A percentile compares a stretch with the other conserved stretches of the same genome.
Evolutionary conservation across 2,797 vertebrate species (phyloP).

Genomic region (Semaprochilodus insignis): DNA sequence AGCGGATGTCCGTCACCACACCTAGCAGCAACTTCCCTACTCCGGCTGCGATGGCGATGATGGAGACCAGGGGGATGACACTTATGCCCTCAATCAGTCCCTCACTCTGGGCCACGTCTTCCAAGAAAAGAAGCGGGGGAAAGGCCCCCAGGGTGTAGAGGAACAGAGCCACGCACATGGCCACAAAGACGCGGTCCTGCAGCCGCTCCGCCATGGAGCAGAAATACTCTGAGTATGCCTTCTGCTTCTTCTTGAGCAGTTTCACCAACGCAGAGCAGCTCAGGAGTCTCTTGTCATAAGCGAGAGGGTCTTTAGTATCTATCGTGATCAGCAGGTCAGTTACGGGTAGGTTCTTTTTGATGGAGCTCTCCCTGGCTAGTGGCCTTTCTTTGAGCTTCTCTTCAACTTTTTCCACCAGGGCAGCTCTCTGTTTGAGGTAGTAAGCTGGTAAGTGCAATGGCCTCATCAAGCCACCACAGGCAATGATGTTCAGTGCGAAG

Average conservation of each 20-base stretch:
- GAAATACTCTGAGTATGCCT: slow-evolving; percentile 81
- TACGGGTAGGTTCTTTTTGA: slow-evolving; percentile 38
- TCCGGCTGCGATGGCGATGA: slow-evolving; percentile 83
- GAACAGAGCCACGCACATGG: slow-evolving; percentile 84
- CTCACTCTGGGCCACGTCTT: slow-evolving; percentile 86
- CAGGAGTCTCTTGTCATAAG: slow-evolving; percentile 43
- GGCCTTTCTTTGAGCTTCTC: slow-evolving; percentile 64
- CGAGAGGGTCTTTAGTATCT: slow-evolving; percentile 47
- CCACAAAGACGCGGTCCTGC: slow-evolving; percentile 82
- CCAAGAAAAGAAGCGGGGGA: slow-evolving; percentile 86
- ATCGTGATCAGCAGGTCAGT: slow-evolving; percentile 43
- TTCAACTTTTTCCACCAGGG: slow-evolving; percentile 71
- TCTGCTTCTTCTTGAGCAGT: slow-evolving; percentile 79
- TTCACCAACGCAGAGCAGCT: slow-evolving; percentile 53
- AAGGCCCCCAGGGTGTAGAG: slow-evolving; percentile 77
- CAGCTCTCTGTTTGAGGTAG: slow-evolving; percentile 74
- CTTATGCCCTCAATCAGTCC: slow-evolving; percentile 79
- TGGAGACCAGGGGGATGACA: slow-evolving; percentile 84
- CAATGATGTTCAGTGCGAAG: slow-evolving; percentile 85
- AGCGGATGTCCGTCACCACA: slow-evolving; percentile 82
- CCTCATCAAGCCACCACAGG: slow-evolving; percentile 88
- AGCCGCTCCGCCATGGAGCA: slow-evolving; percentile 76
- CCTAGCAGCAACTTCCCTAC: slow-evolving; percentile 85
- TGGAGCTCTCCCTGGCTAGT: slow-evolving; percentile 30
- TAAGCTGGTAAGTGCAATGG: slow-evolving; percentile 72